These are phyloP conservation scores for Protomyctophum bolini DNA, from an alignment of 2,113 vertebrate species.

Conservation along the genomic window DNA sequence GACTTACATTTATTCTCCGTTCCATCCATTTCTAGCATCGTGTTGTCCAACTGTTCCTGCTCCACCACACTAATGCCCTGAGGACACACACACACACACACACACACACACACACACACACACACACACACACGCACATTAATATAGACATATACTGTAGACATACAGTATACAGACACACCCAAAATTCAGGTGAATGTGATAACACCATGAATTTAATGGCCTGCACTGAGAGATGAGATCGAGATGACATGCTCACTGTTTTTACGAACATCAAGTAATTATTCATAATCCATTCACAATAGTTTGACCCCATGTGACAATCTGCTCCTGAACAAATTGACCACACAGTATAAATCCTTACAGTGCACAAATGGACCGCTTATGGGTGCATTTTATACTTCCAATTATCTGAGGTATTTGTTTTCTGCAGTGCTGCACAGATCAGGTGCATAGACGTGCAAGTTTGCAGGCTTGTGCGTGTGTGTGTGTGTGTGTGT, in stretches of 20 bases:
- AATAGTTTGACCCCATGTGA: no score
- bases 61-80: conserved; percentile 91
- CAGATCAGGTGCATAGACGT: neutral
- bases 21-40: conserved; percentile 93
- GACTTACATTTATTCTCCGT: conserved; percentile 96
- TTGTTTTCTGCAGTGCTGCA: neutral
- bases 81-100: conserved; percentile 1
- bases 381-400: no score
- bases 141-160: neutral
- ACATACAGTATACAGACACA: no score
- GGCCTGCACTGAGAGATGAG: neutral
- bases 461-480: no score
- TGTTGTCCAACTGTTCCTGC: conserved; percentile 92
- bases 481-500: no score
- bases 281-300: neutral
- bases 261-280: neutral
- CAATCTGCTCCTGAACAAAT: neutral
- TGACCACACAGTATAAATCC: no score
- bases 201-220: neutral
- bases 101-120: conserved; percentile 8
- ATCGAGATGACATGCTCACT: neutral
- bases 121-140: conserved; percentile 1
- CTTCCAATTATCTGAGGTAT: no score
- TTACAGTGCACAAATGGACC: no score
- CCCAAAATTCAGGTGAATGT: neutral